phyloP scores from a whole-genome alignment of 2,797 vertebrate genomes.

The Rhynchonycteris naso region DNA sequence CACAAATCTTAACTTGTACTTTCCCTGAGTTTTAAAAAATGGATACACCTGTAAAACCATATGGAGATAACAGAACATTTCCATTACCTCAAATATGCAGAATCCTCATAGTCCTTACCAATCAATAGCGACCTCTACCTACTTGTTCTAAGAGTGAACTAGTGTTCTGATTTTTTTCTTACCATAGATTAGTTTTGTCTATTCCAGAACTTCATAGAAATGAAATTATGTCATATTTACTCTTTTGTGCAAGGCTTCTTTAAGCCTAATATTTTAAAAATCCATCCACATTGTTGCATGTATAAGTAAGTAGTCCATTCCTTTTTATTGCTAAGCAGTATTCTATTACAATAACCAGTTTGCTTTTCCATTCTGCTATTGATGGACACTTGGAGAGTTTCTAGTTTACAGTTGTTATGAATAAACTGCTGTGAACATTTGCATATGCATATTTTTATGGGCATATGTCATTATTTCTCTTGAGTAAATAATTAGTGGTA shows the following conservation, averaged over 20 bases:
- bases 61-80: background rate
- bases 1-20: constrained; percentile 39
- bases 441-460: constrained; percentile 14
- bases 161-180: constrained; percentile 28
- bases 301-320: background rate
- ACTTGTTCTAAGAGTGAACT: background rate
- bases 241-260: constrained; percentile 1
- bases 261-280: constrained; percentile 41
- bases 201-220: constrained; percentile 22
- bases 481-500: constrained; percentile 6
- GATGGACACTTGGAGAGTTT: background rate
- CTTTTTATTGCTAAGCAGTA: constrained; percentile 41
- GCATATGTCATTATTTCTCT: constrained; percentile 52
- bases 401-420: constrained; percentile 41
- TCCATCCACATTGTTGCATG: background rate
- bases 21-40: constrained; percentile 35
- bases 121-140: background rate
- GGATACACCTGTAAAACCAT: background rate
- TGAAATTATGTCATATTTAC: background rate
- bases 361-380: constrained; percentile 37
- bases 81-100: background rate
- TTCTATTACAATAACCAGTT: constrained; percentile 21
- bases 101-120: background rate
- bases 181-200: background rate
- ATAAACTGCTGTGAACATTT: constrained; percentile 17